These are phyloP conservation scores for Syngnathus scovelli DNA, from an alignment of 2,113 vertebrate genomes.

Conservation along the genomic window DNA sequence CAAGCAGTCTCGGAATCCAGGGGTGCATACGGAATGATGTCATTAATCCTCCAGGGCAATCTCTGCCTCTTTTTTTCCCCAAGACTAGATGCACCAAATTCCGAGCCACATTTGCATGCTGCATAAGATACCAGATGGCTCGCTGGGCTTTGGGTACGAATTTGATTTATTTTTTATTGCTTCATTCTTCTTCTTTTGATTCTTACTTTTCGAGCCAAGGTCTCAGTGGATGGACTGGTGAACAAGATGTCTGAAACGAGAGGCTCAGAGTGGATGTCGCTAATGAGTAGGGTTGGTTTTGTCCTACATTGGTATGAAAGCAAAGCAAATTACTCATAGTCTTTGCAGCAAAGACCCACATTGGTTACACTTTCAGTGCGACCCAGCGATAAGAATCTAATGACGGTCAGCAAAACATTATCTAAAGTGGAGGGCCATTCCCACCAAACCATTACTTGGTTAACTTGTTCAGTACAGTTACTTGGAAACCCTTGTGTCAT, in stretches of 20 bases:
- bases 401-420: constrained; percentile 3
- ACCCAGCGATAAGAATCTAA: constrained; percentile 27
- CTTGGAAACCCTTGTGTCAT: too few species aligned
- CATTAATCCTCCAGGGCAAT: constrained; percentile 98
- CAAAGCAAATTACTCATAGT: constrained; percentile 6
- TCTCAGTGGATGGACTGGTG: background rate
- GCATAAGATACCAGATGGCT: constrained; percentile 96
- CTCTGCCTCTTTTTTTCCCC: constrained; percentile 62
- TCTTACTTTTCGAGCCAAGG: background rate
- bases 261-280: background rate
- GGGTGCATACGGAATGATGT: constrained; percentile 96
- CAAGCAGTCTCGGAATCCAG: constrained; percentile 78
- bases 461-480: constrained; percentile 38
- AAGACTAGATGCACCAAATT: constrained; percentile 65
- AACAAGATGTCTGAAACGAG: background rate
- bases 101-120: constrained; percentile 89
- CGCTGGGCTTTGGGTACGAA: constrained; percentile 84
- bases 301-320: background rate
- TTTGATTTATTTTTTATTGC: constrained; percentile 78
- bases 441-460: constrained; percentile 5
- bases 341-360: background rate
- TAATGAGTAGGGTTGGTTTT: constrained; percentile 8
- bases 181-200: constrained; percentile 3
- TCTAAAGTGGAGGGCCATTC: constrained; percentile 14
- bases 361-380: constrained; percentile 26